These are phyloP conservation scores for Cheilosia vulpina DNA, from an alignment of 2,888 invertebrate species.

Conservation along the genomic window DNA sequence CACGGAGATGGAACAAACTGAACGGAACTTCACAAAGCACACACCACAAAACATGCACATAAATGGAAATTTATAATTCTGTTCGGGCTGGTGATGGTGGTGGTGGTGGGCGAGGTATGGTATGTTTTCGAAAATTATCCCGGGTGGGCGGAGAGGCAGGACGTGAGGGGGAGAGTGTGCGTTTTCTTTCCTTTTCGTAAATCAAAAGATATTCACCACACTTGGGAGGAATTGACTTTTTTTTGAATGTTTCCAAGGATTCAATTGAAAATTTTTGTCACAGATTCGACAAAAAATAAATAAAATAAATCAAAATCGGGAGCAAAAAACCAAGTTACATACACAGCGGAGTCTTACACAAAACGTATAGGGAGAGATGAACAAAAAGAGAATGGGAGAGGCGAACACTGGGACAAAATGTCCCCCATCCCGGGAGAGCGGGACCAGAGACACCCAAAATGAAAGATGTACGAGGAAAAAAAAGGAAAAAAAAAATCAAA, in stretches of 20 bases:
- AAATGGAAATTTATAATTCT: constrained; percentile 37
- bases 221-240: constrained; percentile 1
- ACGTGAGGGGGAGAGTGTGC: neutral
- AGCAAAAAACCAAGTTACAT: constrained; percentile 37
- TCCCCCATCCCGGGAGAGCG: constrained; percentile 68
- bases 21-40: constrained; percentile 53
- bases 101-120: constrained; percentile 57
- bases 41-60: constrained; percentile 44
- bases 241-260: neutral
- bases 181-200: constrained; percentile 3
- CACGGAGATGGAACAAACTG: constrained; percentile 57
- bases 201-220: constrained; percentile 52
- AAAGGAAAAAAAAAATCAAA: constrained; percentile 29
- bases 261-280: neutral
- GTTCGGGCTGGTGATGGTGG: neutral
- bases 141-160: neutral
- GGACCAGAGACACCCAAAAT: constrained; percentile 31
- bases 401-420: constrained; percentile 39
- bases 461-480: neutral
- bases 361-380: constrained; percentile 6
- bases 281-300: constrained; percentile 10
- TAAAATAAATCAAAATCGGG: neutral
- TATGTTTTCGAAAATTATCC: constrained; percentile 10
- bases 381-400: constrained; percentile 32
- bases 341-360: constrained; percentile 37